phyloP scores from a whole-genome alignment of 2,113 vertebrate species.

The Pachycephala philippinensis region DNA sequence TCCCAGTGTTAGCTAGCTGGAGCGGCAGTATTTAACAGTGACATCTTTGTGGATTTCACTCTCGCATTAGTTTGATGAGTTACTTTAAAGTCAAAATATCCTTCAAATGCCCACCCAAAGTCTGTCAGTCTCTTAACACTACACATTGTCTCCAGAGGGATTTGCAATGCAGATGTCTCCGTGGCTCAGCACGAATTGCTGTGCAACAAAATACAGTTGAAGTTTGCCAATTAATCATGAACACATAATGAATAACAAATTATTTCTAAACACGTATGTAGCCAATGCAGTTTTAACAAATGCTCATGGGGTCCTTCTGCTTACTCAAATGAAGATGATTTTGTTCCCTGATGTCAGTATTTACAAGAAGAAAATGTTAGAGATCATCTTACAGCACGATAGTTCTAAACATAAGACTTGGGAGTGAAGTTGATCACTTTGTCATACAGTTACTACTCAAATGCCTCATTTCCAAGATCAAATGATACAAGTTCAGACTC shows the following conservation, averaged over 20 bases:
- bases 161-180: neutral
- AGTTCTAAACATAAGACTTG: neutral
- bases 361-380: neutral
- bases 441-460: neutral
- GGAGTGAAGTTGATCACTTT: neutral
- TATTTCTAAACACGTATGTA: neutral
- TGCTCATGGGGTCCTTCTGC: neutral
- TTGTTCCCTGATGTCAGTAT: neutral
- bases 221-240: neutral
- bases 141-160: neutral
- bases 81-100: conserved; percentile 19
- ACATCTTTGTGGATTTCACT: neutral
- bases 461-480: neutral
- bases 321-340: neutral
- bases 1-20: neutral
- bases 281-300: neutral
- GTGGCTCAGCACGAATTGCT: neutral
- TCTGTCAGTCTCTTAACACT: neutral
- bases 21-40: neutral
- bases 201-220: neutral
- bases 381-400: neutral
- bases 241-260: neutral
- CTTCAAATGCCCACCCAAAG: conserved; percentile 19
- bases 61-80: neutral
- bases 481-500: neutral